Base-by-base conservation (phyloP, 2,888 invertebrate genomes). In the Magallana nippona region DNA sequence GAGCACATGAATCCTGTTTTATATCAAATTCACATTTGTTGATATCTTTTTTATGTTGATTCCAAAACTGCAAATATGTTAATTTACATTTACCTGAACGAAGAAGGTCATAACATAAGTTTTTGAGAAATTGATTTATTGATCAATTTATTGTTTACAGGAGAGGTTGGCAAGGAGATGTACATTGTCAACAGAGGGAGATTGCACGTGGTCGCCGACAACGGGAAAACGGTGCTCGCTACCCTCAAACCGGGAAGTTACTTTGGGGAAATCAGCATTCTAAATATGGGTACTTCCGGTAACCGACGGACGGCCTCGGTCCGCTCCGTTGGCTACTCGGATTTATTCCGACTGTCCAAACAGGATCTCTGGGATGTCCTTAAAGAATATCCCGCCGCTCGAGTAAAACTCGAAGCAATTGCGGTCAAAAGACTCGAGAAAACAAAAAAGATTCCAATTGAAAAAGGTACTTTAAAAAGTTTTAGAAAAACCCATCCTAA, bases 131-230 rank as follows among this genome's bases (percentile, higher is more conserved):
- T 5, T 44, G 8, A 44, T 44, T 44, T 8, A 32, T 32, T 32
- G 32, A 32, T 44, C 3, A 5, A 44, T 44, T 44, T 44, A 44
- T 44, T 44, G 44, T 62, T 90, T 95, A 1, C 96, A 99, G 99
- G 99, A 93, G 99, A 99, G 95, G 98, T 99, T 89, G 99, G 99
- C 90, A 99, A 99, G 95, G 99, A 99, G 95, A 99, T 99, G 99
- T 99, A 99, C 96, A 99, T 99, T 95, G 99, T 99, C 91, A 99
- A 98, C 95, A 96, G 98, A 92, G 99, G 99, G n/a, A 89, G 93
- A 15, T 89, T 94, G 5, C 94, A 94, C 82, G 94, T 94, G 27
- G 94, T 94, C 5, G 93, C 98, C 97, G 96, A 99, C 98, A 94
- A 98, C 98, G 90, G 98, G 97, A 93, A 98, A 95, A 98, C 98